These are phyloP conservation scores for Parnassius glacialis DNA, from an alignment of 2,888 invertebrate species.

Conservation along the genomic window DNA sequence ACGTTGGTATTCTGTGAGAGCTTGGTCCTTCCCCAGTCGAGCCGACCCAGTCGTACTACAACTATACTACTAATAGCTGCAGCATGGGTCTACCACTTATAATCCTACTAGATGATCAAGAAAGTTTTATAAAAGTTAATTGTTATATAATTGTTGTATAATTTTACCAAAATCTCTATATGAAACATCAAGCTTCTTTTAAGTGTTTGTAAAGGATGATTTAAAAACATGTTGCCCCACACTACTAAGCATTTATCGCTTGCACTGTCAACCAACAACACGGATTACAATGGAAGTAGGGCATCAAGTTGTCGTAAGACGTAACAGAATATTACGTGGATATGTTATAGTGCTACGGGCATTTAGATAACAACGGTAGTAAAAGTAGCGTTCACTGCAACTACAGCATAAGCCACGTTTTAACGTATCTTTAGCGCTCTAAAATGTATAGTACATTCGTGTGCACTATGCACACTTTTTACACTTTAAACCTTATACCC, in stretches of 20 bases:
- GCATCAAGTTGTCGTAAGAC: conserved; percentile 24
- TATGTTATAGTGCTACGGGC: conserved; percentile 16
- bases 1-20: too few relatives aligned
- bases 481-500: conserved; percentile 3
- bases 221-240: too few relatives aligned
- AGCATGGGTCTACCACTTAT: too few relatives aligned
- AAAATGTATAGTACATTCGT: conserved; percentile 5
- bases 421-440: conserved; percentile 21
- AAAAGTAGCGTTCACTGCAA: conserved; percentile 14
- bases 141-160: too few relatives aligned
- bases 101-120: too few relatives aligned
- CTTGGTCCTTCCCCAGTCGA: too few relatives aligned
- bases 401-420: conserved; percentile 19
- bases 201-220: too few relatives aligned
- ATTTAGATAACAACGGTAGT: conserved; percentile 20
- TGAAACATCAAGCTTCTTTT: too few relatives aligned
- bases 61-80: too few relatives aligned
- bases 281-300: conserved; percentile 20
- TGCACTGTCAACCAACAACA: conserved; percentile 1
- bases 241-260: conserved; percentile 4
- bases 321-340: conserved; percentile 15
- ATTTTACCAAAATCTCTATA: too few relatives aligned
- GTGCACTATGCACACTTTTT: conserved; percentile 9
- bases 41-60: too few relatives aligned
- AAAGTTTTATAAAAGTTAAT: too few relatives aligned